Percentiles rank a stretch among this genome's conserved stretches.
Evolutionary conservation across 2,113 vertebrate genomes (phyloP).

Genomic region (Falco punctatus): DNA sequence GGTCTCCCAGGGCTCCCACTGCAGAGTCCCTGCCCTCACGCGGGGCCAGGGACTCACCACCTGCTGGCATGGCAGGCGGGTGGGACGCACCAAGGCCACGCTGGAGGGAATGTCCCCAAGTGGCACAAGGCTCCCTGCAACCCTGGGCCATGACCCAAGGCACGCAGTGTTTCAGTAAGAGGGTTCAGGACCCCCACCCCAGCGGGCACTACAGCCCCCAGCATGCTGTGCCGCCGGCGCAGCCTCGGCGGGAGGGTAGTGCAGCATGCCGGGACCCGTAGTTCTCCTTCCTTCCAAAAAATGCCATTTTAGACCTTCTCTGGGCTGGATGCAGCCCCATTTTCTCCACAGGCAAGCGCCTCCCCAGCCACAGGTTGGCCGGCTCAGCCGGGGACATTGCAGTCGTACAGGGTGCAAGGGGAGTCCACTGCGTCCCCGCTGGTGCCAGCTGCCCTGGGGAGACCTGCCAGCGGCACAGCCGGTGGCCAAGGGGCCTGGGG

Average conservation of each 20-base stretch:
- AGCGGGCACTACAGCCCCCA: slow-evolving; percentile 18
- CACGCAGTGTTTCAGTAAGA: accelerated
- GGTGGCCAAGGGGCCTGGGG: accelerated
- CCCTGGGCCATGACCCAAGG: too few species aligned
- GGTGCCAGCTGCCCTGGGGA: not conserved
- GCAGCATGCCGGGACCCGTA: slow-evolving; percentile 21
- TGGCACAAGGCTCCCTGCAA: accelerated
- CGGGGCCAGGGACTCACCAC: accelerated
- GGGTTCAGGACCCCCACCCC: not conserved
- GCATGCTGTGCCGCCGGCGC: not conserved
- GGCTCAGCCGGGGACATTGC: accelerated
- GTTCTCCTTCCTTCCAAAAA: slow-evolving; percentile 13
- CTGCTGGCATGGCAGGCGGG: accelerated
- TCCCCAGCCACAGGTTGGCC: not conserved
- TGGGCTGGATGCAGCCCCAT: slow-evolving; percentile 6
- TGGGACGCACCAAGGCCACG: accelerated
- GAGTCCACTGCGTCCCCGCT: accelerated
- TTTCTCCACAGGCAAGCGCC: not conserved
- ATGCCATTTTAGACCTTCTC: slow-evolving; percentile 31
- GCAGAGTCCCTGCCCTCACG: not conserved
- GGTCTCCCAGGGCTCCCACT: not conserved
- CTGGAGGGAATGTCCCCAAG: accelerated
- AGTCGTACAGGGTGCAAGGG: accelerated
- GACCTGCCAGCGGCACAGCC: not conserved
- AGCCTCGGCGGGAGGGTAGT: not conserved